A percentile compares a stretch with the other conserved stretches of the same genome.
phyloP scores from a whole-genome alignment of 2,888 invertebrate genomes.

The Criorhina ranunculi region DNA sequence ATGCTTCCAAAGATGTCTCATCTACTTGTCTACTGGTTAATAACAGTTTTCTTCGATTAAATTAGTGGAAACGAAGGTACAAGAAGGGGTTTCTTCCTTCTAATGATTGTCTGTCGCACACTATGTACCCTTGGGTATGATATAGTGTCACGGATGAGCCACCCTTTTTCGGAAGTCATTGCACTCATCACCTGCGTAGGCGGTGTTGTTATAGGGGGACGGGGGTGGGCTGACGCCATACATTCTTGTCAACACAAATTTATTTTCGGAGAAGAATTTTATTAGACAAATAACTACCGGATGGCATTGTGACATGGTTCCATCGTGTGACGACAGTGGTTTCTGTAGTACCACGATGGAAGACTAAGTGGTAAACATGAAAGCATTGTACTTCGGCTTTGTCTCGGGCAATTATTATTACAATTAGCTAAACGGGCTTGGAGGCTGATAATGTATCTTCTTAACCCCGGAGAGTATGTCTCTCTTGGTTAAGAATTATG shows the following conservation, averaged over 20 bases:
- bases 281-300: conserved; percentile 78
- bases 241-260: conserved; percentile 78
- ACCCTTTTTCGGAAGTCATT: conserved; percentile 67
- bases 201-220: conserved; percentile 29
- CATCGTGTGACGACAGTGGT: conserved; percentile 60
- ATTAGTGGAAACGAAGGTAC: conserved; percentile 66
- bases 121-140: conserved; percentile 29
- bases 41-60: conserved; percentile 77
- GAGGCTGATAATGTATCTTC: conserved; percentile 75
- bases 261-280: conserved; percentile 77
- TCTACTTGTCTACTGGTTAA: conserved; percentile 73
- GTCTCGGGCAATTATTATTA: conserved; percentile 77
- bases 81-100: conserved; percentile 12
- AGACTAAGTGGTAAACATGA: conserved; percentile 57
- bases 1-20: conserved; percentile 62
- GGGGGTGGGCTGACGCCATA: conserved; percentile 42
- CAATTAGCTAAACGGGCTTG: conserved; percentile 73
- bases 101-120: conserved; percentile 62
- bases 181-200: conserved; percentile 64
- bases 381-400: conserved; percentile 73
- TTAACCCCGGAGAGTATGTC: conserved; percentile 55
- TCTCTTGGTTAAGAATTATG: conserved; percentile 67
- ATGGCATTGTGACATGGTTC: conserved; percentile 76
- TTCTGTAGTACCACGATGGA: conserved; percentile 19
- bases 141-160: conserved; percentile 49